Evolutionary conservation across 2,888 invertebrate genomes (phyloP).

Genomic region (Agriopis aurantiaria): DNA sequence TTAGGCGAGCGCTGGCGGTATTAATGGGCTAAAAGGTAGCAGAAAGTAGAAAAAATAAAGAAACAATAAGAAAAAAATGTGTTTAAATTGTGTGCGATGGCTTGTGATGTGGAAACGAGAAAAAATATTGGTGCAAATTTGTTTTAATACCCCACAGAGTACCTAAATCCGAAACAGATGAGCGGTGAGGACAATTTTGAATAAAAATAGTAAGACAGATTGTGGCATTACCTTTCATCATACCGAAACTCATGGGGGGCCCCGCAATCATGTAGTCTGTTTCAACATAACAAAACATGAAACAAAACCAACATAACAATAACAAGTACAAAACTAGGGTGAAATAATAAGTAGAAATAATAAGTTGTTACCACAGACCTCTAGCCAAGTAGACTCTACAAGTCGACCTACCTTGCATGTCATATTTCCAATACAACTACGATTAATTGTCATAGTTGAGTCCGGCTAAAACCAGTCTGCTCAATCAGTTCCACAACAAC

Average conservation of each 20-base stretch:
- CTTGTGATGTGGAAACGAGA: conserved; percentile 73
- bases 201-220: conserved; percentile 67
- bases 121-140: conserved; percentile 69
- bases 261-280: conserved; percentile 91
- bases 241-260: conserved; percentile 94
- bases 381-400: no score
- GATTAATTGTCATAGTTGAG: no score
- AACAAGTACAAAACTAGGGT: conserved; percentile 70
- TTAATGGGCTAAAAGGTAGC: conserved; percentile 63
- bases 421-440: no score
- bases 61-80: conserved; percentile 27
- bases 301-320: conserved; percentile 90
- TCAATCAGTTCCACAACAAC: no score
- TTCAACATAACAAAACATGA: conserved; percentile 90
- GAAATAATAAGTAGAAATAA: conserved; percentile 48
- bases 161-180: conserved; percentile 78
- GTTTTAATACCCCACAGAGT: conserved; percentile 75
- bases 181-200: conserved; percentile 76
- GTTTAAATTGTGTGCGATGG: conserved; percentile 51
- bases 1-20: conserved; percentile 68
- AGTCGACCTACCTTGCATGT: no score
- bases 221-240: conserved; percentile 92
- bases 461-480: no score
- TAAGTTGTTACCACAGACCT: conserved; percentile 41
- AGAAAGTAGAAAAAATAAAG: conserved; percentile 44